Percentiles rank a stretch among this genome's conserved stretches.
phyloP scores from a whole-genome alignment of 2,113 vertebrate species.

The Triplophysa rosa region DNA sequence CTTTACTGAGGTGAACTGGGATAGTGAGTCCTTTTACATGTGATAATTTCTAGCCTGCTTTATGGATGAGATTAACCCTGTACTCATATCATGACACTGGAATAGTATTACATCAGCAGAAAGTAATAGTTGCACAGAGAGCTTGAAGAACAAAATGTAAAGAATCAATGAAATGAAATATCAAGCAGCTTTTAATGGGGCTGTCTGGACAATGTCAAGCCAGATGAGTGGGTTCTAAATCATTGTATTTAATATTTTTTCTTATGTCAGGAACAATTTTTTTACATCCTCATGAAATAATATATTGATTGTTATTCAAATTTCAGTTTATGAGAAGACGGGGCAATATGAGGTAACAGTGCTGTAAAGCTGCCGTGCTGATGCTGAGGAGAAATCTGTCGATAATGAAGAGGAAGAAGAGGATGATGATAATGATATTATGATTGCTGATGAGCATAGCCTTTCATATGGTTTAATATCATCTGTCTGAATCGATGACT shows the following conservation, averaged over 20 bases:
- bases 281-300: background rate
- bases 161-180: slow-evolving; percentile 8
- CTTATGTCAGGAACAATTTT: no score
- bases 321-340: background rate
- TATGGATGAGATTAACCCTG: slow-evolving; percentile 22
- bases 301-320: background rate
- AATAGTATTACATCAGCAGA: slow-evolving; percentile 19
- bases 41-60: slow-evolving; percentile 2
- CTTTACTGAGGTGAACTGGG: background rate
- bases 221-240: slow-evolving; percentile 1
- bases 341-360: background rate
- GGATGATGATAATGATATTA: background rate
- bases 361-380: background rate
- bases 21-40: background rate
- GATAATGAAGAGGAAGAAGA: background rate
- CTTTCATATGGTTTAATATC: slow-evolving; percentile 2
- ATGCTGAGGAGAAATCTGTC: background rate
- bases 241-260: background rate
- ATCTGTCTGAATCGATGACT: background rate
- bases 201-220: slow-evolving; percentile 22
- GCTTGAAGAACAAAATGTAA: background rate
- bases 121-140: background rate
- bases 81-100: background rate
- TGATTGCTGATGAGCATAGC: background rate
- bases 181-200: slow-evolving; percentile 43